Percentiles rank a stretch among this genome's conserved stretches.
These are phyloP conservation scores for Drosophila grimshawi DNA, from an alignment of 1,140 invertebrate species.

Conservation along the genomic window DNA sequence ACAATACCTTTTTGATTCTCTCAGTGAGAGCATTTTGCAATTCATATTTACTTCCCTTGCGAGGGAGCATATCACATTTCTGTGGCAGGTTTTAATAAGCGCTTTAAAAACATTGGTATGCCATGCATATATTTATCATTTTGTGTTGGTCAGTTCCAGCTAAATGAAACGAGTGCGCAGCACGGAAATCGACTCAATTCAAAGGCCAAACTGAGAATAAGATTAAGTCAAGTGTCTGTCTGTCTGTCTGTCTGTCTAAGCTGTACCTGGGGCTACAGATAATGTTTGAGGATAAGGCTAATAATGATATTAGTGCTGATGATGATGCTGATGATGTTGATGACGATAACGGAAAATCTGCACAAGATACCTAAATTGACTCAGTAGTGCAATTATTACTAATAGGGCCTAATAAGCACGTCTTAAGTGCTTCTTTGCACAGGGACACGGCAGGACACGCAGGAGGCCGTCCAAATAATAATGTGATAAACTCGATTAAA, in stretches of 20 bases:
- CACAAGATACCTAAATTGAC: constrained; percentile 73
- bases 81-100: too few relatives aligned
- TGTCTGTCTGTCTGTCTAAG: background rate
- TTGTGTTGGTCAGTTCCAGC: constrained; percentile 11
- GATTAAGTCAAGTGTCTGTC: constrained; percentile 8
- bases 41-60: background rate
- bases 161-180: constrained; percentile 5
- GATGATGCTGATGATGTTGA: constrained; percentile 28
- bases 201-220: constrained; percentile 1
- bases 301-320: constrained; percentile 10
- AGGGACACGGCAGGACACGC: constrained; percentile 19
- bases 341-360: constrained; percentile 37
- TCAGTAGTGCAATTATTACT: constrained; percentile 80
- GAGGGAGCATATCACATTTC: too few relatives aligned
- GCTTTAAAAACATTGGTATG: background rate
- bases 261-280: constrained; percentile 15
- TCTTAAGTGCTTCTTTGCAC: constrained; percentile 61
- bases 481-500: constrained; percentile 77
- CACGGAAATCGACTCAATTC: background rate
- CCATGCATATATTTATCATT: background rate
- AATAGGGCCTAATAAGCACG: constrained; percentile 80
- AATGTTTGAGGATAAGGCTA: constrained; percentile 29
- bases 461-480: constrained; percentile 52
- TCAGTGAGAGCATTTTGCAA: background rate
- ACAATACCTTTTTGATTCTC: background rate